Evolutionary conservation across 2,113 vertebrate genomes (phyloP).

Genomic region (Cyprinodon brontotheroides): DNA sequence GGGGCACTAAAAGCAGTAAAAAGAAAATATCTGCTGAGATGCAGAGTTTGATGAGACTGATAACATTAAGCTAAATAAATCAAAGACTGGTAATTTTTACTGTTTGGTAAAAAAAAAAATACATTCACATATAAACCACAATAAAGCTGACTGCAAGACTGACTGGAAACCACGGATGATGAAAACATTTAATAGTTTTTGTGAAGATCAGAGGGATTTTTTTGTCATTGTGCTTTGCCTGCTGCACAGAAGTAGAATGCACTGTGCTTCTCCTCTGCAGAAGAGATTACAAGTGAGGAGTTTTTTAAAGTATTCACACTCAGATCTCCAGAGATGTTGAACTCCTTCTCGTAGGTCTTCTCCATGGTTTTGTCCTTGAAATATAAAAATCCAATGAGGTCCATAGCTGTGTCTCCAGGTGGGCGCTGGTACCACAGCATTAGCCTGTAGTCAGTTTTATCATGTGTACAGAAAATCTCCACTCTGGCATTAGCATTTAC

Average conservation of each 20-base stretch:
- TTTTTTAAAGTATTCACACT: slow-evolving; percentile 21
- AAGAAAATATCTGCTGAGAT: no score
- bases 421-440: slow-evolving; percentile 67
- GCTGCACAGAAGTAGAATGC: slow-evolving; percentile 51
- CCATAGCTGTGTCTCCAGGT: slow-evolving; percentile 40
- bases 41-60: no score
- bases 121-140: slow-evolving; percentile 12
- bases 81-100: no score
- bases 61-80: no score
- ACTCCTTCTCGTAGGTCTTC: slow-evolving; percentile 1
- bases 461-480: slow-evolving; percentile 51
- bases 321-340: slow-evolving; percentile 43
- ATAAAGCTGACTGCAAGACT: slow-evolving; percentile 8
- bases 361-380: background rate
- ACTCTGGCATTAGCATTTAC: background rate
- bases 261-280: slow-evolving; percentile 14
- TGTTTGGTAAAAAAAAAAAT: no score
- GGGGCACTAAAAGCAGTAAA: no score
- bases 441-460: slow-evolving; percentile 12
- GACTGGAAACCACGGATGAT: slow-evolving; percentile 3
- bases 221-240: slow-evolving; percentile 41
- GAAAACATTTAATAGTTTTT: slow-evolving; percentile 24
- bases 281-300: background rate
- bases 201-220: slow-evolving; percentile 7
- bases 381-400: slow-evolving; percentile 48